Evolutionary conservation across 2,888 invertebrate species (phyloP), one percentile per base, ranked within the genome.

Genomic region (Thysanoteuthis rhombus): DNA sequence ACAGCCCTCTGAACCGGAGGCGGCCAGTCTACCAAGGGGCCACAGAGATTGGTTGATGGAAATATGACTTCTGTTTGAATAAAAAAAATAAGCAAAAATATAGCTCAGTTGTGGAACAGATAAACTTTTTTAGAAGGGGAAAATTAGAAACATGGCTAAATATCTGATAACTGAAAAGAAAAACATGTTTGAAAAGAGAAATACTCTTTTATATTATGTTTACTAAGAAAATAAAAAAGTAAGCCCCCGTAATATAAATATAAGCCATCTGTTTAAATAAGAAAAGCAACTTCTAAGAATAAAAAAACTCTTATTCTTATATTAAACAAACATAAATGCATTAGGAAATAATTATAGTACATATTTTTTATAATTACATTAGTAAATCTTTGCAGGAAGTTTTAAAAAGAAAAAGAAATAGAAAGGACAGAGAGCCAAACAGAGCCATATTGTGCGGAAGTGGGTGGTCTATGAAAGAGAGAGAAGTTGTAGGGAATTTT

Each of bases 341-440:
- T 75, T 75, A 75, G 75, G 75, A 36, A 75, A 75, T 75, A 75
- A 75, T 75, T 75, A 75, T 36, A n/a, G 12, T 75, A 75, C 75
- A 75, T 75, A 75, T 75, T 75, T 75, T 75, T 75, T 75, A 75
- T 75, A n/a, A 75, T 75, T 75, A 75, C 75, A 75, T 75, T 75
- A 75, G 75, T 75, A 75, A 75, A 75, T 75, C n/a, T n/a, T 0
- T n/a, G n/a, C 75, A 75, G 75, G 75, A 75, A 75, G 75, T 75
- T n/a, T n/a, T 36, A 75, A 75, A 75, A 16, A 75, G 75, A 75
- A 75, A n/a, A 12, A n/a, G 10, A 75, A 75, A 3, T 75, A 12
- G 19, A 75, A 75, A 36, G n/a, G n/a, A n/a, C n/a, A n/a, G n/a
- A 36, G 22, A 75, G n/a, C 12, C 3, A 36, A 36, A 36, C 12